Evolutionary conservation across 2,113 vertebrate species (phyloP).

Genomic region (Corythornis cristatus): DNA sequence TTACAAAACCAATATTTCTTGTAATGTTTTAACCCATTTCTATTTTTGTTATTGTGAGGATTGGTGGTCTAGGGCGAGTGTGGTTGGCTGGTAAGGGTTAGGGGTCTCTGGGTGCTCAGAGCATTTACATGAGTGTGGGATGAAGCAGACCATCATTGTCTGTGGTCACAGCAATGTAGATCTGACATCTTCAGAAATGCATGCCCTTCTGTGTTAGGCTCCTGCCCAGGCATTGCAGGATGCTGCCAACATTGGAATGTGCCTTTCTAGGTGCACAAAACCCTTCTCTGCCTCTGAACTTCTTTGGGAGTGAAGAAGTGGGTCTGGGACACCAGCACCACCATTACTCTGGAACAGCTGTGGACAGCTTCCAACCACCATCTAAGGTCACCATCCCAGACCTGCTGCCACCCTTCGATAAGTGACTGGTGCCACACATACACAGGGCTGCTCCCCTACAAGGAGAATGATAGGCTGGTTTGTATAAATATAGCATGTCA

Average conservation of each 20-base stretch:
- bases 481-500: constrained; percentile 4
- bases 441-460: background rate
- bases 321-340: background rate
- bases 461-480: background rate
- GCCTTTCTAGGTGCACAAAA: background rate
- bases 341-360: background rate
- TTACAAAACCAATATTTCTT: background rate
- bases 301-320: background rate
- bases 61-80: background rate
- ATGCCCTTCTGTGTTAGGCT: background rate
- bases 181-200: background rate
- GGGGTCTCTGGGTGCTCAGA: background rate
- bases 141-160: background rate
- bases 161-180: background rate
- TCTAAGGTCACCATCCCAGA: background rate
- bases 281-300: background rate
- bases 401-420: background rate
- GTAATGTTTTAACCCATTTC: background rate
- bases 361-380: background rate
- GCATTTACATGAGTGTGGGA: background rate
- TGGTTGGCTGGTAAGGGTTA: background rate
- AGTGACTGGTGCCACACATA: background rate
- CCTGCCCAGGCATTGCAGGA: background rate
- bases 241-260: background rate
- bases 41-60: background rate